Base-by-base conservation (phyloP, 2,888 invertebrate genomes). In the Megamerina dolium region DNA sequence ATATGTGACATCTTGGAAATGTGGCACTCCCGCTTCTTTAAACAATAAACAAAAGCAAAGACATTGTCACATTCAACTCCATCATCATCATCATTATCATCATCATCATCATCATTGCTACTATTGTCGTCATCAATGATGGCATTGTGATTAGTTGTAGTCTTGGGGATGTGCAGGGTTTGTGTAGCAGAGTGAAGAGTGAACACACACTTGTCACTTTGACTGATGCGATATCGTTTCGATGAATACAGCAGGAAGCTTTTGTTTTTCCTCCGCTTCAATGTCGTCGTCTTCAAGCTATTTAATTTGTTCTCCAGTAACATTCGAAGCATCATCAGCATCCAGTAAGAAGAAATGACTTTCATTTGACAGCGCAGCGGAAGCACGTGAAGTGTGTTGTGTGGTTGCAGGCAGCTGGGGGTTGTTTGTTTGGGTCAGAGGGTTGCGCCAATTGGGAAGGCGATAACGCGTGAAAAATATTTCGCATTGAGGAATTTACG, bases 181-280 rank as follows among this genome's bases (percentile, higher is more conserved):
- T n/a, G n/a, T n/a, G 13, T 17, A 13, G 12, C 20, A 19, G 20
- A 16, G 21, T 8, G 30, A 20, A 34, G 30, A 9, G 13, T n/a
- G 9, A 9, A n/a, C 31, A 29, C 32, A 26, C 40, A 43, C 46
- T 43, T 50, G 50, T 46, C 50, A 50, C 38, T 50, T 44, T 50
- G 48, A 50, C 48, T 48, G 50, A 50, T 50, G 48, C 44, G 40
- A 36, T 48, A 48, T 44, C 46, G 50, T 50, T 50, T 44, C 50
- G 37, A 50, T 48, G 43, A 50, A 50, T n/a, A n/a, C 46, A 48
- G 46, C 46, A 37, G 41, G 48, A 41, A 44, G 35, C 39, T 46
- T 43, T 42, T 43, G 46, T 46, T 27, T 23, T 23, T 16, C 13
- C 19, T n/a, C 10, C 19, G 13, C n/a, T n/a, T n/a, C n/a, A n/a